Base-by-base conservation (phyloP, 2,888 invertebrate genomes). In the Acleris literana region DNA sequence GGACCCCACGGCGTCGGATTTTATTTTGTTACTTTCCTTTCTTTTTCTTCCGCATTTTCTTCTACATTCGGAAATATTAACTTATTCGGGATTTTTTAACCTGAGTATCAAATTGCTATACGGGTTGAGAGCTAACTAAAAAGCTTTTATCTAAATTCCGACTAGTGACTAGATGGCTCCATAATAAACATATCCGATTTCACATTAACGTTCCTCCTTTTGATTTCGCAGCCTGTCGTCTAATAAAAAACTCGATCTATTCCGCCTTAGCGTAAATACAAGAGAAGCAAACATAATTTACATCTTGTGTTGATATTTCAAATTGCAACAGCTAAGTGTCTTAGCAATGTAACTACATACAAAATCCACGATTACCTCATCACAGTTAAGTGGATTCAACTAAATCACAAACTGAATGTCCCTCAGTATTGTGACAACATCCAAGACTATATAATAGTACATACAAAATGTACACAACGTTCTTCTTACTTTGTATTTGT, bases 401-500 rank as follows among this genome's bases (percentile, higher is more conserved):
- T 65, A 60, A 64, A 64, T 57, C 25, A 59, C 58, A 43, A 25
- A 17, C 39, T 39, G 39, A 39, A 13, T 39, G 39, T 11, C 39
- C 39, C 39, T 39, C 39, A 39, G 51, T 33, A 65, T 16, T 57
- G 57, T 16, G 60, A 56, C 51, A 61, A 53, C n/a, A 18, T 20
- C 25, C 44, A 60, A 60, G 25, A 25, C 6, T 7, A 25, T 25
- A 25, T 25, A 25, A 25, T 25, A 25, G 25, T 7, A 25, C 25
- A 25, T 25, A 25, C 72, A 78, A 79, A 73, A 77, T 73, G 79
- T 74, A 73, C 74, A 69, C 72, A 74, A 74, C 74, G 76, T 66
- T 72, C 73, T 73, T 70, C 71, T 51, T 20, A 49, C 33, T 67
- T 70, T 65, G 68, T 72, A 62, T 70, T 70, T 74, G 71, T 56